Evolutionary conservation across 2,113 vertebrate genomes (phyloP).

Genomic region (Elgaria multicarinata): DNA sequence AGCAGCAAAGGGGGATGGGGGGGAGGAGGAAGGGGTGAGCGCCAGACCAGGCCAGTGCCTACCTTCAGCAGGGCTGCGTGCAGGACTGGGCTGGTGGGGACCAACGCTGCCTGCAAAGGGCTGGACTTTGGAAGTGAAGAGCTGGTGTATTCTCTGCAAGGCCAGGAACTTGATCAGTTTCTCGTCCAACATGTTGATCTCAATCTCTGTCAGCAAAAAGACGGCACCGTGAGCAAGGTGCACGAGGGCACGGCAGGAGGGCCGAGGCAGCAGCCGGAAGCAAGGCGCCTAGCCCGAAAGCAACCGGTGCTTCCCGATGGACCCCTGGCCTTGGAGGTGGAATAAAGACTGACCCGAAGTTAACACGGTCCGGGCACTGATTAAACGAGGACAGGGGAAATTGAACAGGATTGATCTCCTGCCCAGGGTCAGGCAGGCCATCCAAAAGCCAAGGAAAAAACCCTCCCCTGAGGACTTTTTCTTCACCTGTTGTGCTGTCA

Average conservation of each 20-base stretch:
- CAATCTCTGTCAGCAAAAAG: conserved; percentile 85
- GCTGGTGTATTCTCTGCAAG: conserved; percentile 96
- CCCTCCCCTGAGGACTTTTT: background rate
- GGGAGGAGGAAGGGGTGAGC: background rate
- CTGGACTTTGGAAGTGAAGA: conserved; percentile 87
- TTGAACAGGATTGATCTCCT: background rate
- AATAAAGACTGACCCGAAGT: background rate
- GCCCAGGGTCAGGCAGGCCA: background rate
- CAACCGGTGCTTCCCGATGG: background rate
- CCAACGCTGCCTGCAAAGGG: conserved; percentile 73
- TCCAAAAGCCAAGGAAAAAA: background rate
- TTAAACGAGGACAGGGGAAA: background rate
- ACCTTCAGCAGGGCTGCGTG: conserved; percentile 82
- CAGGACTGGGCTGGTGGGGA: conserved; percentile 74
- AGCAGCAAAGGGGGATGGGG: background rate
- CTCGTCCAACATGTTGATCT: conserved; percentile 92
- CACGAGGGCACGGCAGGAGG: conserved; percentile 7
- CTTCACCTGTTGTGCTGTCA: background rate
- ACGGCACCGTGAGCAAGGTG: conserved; percentile 58
- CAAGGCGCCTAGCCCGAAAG: background rate
- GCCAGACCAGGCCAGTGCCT: conserved; percentile 54
- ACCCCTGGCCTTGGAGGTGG: background rate
- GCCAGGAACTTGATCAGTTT: conserved; percentile 94
- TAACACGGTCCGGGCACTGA: background rate
- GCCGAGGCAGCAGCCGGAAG: background rate